Conservation (phyloP, 2,888 invertebrate genomes). For the Acleris sparsana region DNA sequence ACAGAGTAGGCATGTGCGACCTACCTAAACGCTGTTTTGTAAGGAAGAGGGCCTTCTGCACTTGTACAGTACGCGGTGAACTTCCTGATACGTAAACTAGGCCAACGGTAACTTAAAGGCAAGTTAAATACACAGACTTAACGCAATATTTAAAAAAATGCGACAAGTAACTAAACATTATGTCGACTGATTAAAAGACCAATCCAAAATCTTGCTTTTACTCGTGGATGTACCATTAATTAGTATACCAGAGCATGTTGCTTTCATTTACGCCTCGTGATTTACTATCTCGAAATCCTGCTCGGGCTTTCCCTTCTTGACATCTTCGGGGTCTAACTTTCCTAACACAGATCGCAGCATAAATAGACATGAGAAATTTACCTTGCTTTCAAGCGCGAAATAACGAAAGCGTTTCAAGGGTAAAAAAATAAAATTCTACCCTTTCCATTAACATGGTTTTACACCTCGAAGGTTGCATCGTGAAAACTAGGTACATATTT, state of each 20-base stretch:
- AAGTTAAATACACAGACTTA: too few relatives aligned
- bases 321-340: slow-evolving; percentile 31
- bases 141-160: background rate
- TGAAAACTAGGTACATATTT: too few relatives aligned
- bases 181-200: background rate
- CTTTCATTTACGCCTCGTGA: slow-evolving; percentile 28
- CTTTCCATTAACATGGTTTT: too few relatives aligned
- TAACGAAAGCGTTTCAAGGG: too few relatives aligned
- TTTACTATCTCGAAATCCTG: slow-evolving; percentile 35
- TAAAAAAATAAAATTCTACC: too few relatives aligned
- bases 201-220: background rate
- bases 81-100: too few relatives aligned
- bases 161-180: background rate
- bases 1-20: too few relatives aligned
- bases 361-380: slow-evolving; percentile 23
- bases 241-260: slow-evolving; percentile 28
- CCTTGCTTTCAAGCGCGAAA: slow-evolving; percentile 1
- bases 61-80: too few relatives aligned
- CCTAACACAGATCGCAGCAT: slow-evolving; percentile 31
- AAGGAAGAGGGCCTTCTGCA: too few relatives aligned
- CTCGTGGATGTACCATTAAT: slow-evolving; percentile 17
- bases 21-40: too few relatives aligned
- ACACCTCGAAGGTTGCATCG: too few relatives aligned
- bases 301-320: slow-evolving; percentile 35
- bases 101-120: too few relatives aligned